Evolutionary conservation across 1,140 invertebrate genomes (phyloP).

Genomic region (Plutomurus gul): DNA sequence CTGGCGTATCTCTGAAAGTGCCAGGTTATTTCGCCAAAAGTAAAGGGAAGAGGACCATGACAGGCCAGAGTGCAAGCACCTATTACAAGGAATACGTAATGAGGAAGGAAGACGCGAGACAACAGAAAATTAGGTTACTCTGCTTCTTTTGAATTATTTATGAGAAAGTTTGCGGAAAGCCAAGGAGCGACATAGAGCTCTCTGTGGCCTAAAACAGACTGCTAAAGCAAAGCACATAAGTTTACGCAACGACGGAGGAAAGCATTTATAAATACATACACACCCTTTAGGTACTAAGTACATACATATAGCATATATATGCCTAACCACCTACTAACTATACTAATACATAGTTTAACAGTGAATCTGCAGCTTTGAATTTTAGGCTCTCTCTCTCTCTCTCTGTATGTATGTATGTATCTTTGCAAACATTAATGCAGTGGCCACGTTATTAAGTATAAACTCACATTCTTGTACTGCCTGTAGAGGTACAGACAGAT

Average conservation of each 20-base stretch:
- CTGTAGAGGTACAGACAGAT: background rate
- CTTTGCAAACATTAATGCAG: background rate
- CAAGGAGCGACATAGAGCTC: conserved; percentile 14
- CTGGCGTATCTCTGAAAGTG: too few species aligned
- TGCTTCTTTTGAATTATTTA: conserved; percentile 49
- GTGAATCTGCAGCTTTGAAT: background rate
- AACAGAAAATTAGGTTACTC: conserved; percentile 50
- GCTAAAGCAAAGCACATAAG: conserved; percentile 10
- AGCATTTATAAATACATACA: background rate
- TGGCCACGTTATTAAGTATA: too few species aligned
- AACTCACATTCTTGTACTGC: too few species aligned
- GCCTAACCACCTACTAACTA: background rate
- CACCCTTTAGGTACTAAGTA: too few species aligned
- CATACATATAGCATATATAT: background rate
- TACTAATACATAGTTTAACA: background rate
- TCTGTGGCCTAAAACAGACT: background rate
- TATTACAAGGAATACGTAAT: conserved; percentile 40
- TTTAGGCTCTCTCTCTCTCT: background rate
- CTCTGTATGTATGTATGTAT: background rate
- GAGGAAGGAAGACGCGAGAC: conserved; percentile 47
- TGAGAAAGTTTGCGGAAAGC: conserved; percentile 37
- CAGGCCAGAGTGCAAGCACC: background rate
- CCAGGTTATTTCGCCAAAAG: too few species aligned
- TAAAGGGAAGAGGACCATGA: background rate
- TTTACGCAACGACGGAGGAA: conserved; percentile 1